Evolutionary conservation across 1,140 invertebrate species (phyloP).

Genomic region (Belonocnema kinseyi): DNA sequence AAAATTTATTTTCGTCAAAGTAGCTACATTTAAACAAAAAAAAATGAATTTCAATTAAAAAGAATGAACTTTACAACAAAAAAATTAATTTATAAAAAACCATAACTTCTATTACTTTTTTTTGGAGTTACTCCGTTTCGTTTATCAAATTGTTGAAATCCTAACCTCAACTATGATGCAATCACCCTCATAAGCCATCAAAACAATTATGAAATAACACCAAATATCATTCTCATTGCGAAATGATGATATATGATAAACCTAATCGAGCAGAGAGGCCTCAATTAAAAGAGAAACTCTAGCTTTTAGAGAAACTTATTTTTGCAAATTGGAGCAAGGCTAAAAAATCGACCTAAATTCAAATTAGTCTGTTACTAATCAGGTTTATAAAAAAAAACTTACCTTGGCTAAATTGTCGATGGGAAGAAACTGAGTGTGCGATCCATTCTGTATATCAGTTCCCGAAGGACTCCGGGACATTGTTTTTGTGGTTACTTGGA

Average conservation of each 20-base stretch:
- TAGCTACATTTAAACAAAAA: too few relatives aligned
- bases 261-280: constrained; percentile 1
- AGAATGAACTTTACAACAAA: too few relatives aligned
- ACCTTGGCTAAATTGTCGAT: constrained; percentile 84
- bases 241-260: constrained; percentile 43
- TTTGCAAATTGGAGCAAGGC: constrained; percentile 22
- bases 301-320: constrained; percentile 25
- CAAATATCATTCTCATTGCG: constrained; percentile 36
- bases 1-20: too few relatives aligned
- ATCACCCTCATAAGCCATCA: neutral
- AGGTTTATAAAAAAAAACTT: constrained; percentile 51
- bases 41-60: too few relatives aligned
- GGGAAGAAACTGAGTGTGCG: constrained; percentile 80
- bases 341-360: neutral
- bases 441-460: constrained; percentile 78
- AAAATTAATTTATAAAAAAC: too few relatives aligned
- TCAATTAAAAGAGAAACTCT: constrained; percentile 26
- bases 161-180: constrained; percentile 10
- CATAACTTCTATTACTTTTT: too few relatives aligned
- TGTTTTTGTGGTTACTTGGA: constrained; percentile 69
- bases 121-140: too few relatives aligned
- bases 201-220: constrained; percentile 13
- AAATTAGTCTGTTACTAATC: constrained; percentile 48
- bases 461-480: constrained; percentile 78
- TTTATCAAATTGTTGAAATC: constrained; percentile 32